phyloP scores from a whole-genome alignment of 2,113 vertebrate species.

The Prunella himalayana region DNA sequence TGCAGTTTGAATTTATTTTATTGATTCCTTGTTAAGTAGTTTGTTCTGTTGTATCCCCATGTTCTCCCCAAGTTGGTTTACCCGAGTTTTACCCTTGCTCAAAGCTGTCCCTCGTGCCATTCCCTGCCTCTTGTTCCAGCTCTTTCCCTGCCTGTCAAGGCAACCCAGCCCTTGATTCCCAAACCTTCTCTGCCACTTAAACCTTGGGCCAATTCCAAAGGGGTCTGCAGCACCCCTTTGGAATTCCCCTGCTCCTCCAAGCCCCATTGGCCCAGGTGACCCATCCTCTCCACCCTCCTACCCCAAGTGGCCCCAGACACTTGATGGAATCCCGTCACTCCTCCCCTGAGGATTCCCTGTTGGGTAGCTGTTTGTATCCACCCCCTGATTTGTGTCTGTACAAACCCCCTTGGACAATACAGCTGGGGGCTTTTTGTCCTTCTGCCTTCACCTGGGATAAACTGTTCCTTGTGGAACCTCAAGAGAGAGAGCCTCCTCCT shows the following conservation, averaged over 20 bases:
- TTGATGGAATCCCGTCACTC: neutral
- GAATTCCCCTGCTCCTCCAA: neutral
- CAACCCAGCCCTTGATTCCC: neutral
- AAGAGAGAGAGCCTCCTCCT: neutral
- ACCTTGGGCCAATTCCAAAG: neutral
- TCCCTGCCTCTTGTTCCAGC: neutral
- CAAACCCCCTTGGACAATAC: neutral
- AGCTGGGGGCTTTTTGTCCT: neutral
- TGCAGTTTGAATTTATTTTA: neutral
- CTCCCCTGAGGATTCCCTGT: neutral
- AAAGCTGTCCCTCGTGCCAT: neutral
- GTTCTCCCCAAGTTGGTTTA: neutral
- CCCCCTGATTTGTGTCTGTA: neutral
- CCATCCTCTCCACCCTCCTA: neutral
- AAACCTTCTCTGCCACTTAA: neutral
- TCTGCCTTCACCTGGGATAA: neutral
- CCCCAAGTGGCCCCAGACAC: neutral
- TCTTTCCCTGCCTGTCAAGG: neutral
- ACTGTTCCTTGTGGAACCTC: neutral
- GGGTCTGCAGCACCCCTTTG: neutral
- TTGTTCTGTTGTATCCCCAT: neutral
- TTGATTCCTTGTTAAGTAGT: neutral
- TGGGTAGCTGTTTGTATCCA: neutral
- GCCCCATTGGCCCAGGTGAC: neutral
- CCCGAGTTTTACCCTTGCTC: neutral